Conservation (phyloP, 1,140 invertebrate species). For the Telenomus remus region DNA sequence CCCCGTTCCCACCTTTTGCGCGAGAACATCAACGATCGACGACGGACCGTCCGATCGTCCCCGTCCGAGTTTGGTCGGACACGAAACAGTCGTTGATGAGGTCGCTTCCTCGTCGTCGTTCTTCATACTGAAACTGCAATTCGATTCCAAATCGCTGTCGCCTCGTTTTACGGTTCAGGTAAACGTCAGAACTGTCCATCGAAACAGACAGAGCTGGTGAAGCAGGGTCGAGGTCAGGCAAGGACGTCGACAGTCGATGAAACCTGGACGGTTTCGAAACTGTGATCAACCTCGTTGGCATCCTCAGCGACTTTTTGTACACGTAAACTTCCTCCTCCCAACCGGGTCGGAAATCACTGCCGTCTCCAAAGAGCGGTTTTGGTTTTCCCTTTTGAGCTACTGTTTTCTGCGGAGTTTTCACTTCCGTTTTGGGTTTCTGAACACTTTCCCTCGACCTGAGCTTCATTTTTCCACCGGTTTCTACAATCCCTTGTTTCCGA, state of each 20-base stretch:
- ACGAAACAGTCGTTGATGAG: slow-evolving; percentile 78
- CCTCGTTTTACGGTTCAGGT: slow-evolving; percentile 66
- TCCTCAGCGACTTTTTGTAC: slow-evolving; percentile 86
- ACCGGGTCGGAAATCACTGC: slow-evolving; percentile 83
- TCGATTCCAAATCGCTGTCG: slow-evolving; percentile 82
- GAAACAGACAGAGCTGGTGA: slow-evolving; percentile 80
- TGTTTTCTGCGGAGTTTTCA: slow-evolving; percentile 26
- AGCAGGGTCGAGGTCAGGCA: slow-evolving; percentile 84
- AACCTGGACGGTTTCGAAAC: slow-evolving; percentile 80
- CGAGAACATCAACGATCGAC: slow-evolving; percentile 80
- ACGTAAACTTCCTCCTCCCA: slow-evolving; percentile 88
- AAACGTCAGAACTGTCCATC: slow-evolving; percentile 73
- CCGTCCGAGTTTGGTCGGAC: slow-evolving; percentile 69
- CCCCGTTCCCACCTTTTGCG: slow-evolving; percentile 78
- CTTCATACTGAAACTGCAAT: slow-evolving; percentile 79
- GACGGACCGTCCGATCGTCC: slow-evolving; percentile 68
- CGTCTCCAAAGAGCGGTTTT: slow-evolving; percentile 82
- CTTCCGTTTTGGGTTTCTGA: slow-evolving; percentile 60
- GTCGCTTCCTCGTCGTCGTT: slow-evolving; percentile 82
- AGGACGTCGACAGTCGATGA: slow-evolving; percentile 80
- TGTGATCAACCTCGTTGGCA: slow-evolving; percentile 85
- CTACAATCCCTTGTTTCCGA: slow-evolving; percentile 61
- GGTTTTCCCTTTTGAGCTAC: slow-evolving; percentile 60
- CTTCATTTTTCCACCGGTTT: slow-evolving; percentile 59
- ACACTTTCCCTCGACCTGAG: slow-evolving; percentile 64